Percentiles rank a stretch among this genome's conserved stretches.
phyloP scores from a whole-genome alignment of 2,888 invertebrate genomes.

The Eupelmus urozonus region DNA sequence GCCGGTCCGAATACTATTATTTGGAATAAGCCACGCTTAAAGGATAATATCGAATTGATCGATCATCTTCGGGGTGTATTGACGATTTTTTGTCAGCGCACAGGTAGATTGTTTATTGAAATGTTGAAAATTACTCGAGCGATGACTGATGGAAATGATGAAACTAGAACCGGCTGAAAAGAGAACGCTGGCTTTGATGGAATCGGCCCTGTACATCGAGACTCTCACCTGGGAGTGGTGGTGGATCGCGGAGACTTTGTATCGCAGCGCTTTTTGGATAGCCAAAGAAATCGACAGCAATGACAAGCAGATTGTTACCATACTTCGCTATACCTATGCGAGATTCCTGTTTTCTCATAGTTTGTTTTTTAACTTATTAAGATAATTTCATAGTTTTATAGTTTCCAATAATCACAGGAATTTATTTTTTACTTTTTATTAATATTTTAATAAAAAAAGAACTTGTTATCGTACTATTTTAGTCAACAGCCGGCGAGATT shows the following conservation, averaged over 20 bases:
- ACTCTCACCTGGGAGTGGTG: conserved; percentile 65
- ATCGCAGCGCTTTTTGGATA: conserved; percentile 61
- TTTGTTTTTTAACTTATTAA: conserved; percentile 38
- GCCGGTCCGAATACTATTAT: conserved; percentile 80
- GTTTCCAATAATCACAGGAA: not conserved
- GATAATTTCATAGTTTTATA: not conserved
- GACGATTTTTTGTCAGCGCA: conserved; percentile 50
- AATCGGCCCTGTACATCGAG: conserved; percentile 61
- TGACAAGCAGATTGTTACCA: conserved; percentile 58
- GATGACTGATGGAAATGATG: not conserved
- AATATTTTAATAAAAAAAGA: not conserved
- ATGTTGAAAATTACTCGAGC: not conserved
- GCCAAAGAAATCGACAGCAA: conserved; percentile 59
- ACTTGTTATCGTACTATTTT: no score
- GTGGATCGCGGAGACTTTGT: conserved; percentile 69
- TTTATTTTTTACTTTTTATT: not conserved
- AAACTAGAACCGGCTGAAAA: conserved; percentile 15
- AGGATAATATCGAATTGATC: conserved; percentile 68
- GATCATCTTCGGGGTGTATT: conserved; percentile 74
- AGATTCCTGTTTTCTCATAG: conserved; percentile 67
- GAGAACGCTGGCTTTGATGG: conserved; percentile 48
- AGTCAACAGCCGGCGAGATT: no score
- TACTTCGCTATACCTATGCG: conserved; percentile 67
- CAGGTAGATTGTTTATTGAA: no score
- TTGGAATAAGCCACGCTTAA: conserved; percentile 72